Evolutionary conservation across 2,113 vertebrate species (phyloP), one percentile per base, ranked within the genome.

Genomic region (Oncorhynchus tshawytscha): DNA sequence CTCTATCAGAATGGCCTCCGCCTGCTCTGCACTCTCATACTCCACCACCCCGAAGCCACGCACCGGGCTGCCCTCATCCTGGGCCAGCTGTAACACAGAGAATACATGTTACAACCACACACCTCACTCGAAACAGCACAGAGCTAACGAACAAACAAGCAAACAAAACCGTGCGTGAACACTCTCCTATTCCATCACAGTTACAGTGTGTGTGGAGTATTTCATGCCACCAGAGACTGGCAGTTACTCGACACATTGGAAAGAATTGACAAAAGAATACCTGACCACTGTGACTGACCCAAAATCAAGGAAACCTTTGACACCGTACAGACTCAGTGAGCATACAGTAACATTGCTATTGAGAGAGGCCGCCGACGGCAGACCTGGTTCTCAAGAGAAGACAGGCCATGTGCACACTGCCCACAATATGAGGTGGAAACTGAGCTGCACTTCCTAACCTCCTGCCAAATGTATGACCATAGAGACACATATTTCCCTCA

Each of bases 1-100:
- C 67, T 91, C 90, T 2, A 91, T 92, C 11, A 94, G 91, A 1
- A 96, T 90, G 1, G 96, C 92, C 89, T 99, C 97, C 0, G 97
- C 95, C 6, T 98, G 95, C 86, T 96, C 95, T 0, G 97, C 91
- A 1, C 89, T 95, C 89, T 94, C 93, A 3, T 98, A 99, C 84
- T 99, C 98, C 60, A 98, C 88, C 82, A 99, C 97, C 0, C 96
- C 97, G 4, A 99, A 99, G 72, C 96, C 95, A 1, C 94, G 93
- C 0, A 94, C 90, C 0, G 88, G 93, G 49, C 92, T 94, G 5
- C 95, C 95, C 92, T 98, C 97, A 22, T 97, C 96, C 93, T 98
- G 96, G 72, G 96, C 96, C 81, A 98, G 93, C 98, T 99, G 80
- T 2, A 78, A 71, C 18, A 85, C 68, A 39, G 64, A 49, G 15